A percentile compares a stretch with the other conserved stretches of the same genome.
These are phyloP conservation scores for Calliphora vomitoria DNA, from an alignment of 2,888 invertebrate genomes.

Conservation along the genomic window DNA sequence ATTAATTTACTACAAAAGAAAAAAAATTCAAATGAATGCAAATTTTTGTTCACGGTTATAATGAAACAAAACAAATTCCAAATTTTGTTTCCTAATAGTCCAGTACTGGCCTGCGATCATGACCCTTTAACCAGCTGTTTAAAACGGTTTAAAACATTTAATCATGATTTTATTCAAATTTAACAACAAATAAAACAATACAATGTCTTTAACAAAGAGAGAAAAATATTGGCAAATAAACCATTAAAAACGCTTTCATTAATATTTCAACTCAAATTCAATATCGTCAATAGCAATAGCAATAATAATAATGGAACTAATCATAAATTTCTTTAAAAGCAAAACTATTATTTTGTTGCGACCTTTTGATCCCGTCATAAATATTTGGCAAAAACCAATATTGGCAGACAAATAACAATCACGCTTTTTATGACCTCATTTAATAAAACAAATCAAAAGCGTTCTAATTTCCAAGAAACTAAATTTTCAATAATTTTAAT, in stretches of 20 bases:
- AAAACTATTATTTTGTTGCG: conserved; percentile 5
- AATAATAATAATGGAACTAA: conserved; percentile 7
- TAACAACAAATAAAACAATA: background rate
- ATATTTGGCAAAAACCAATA: background rate
- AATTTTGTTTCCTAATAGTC: background rate
- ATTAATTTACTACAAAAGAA: background rate
- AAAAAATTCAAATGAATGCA: background rate
- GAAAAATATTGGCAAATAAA: conserved; percentile 21
- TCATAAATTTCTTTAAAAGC: conserved; percentile 13
- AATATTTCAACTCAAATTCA: conserved; percentile 1
- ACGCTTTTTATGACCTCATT: conserved; percentile 42
- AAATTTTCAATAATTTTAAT: background rate
- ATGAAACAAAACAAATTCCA: background rate
- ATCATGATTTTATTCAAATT: conserved; percentile 23
- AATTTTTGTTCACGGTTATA: background rate
- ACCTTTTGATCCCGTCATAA: conserved; percentile 24
- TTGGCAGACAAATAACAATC: conserved; percentile 20
- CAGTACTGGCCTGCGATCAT: background rate
- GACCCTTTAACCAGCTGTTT: conserved; percentile 15
- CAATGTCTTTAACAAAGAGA: background rate
- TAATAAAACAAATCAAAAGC: background rate
- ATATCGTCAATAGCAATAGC: conserved; percentile 10
- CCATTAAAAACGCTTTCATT: conserved; percentile 4
- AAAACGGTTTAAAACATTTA: conserved; percentile 12
- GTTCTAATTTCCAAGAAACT: conserved; percentile 27